These are phyloP conservation scores for Cuculus canorus DNA, from an alignment of 2,797 vertebrate genomes.

Conservation along the genomic window DNA sequence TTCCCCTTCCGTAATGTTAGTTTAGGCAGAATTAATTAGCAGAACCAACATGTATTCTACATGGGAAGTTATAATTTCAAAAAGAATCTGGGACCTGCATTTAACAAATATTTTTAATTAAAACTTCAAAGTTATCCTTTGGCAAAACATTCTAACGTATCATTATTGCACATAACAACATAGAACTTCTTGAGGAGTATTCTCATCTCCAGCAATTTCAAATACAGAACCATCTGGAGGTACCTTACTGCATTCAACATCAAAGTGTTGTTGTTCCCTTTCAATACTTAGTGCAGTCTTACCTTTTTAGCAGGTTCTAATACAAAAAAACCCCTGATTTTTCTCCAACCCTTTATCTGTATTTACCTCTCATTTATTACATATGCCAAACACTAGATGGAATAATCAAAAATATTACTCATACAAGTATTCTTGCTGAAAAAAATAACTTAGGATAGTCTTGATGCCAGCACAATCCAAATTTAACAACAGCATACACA, in stretches of 20 bases:
- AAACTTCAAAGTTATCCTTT: not conserved
- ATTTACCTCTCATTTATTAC: not conserved
- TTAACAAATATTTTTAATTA: not conserved
- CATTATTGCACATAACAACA: not conserved
- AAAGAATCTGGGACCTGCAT: not conserved
- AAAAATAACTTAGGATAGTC: not conserved
- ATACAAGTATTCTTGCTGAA: not conserved
- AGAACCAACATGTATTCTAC: not conserved
- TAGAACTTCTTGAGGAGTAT: not conserved
- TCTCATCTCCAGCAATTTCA: not conserved
- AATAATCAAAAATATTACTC: not conserved
- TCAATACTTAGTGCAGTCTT: not conserved
- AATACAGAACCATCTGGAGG: not conserved
- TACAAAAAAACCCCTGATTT: not conserved
- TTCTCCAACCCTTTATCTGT: not conserved
- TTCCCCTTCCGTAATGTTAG: not conserved
- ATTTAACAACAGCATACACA: not conserved
- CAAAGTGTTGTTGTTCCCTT: not conserved
- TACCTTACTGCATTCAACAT: not conserved
- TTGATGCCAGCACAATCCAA: not conserved
- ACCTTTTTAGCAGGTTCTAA: not conserved
- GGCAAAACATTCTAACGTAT: not conserved
- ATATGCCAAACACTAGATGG: not conserved
- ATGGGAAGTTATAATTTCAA: not conserved
- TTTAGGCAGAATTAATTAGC: not conserved